Base-by-base conservation (phyloP, 1,140 invertebrate genomes). In the Dreissena polymorpha region DNA sequence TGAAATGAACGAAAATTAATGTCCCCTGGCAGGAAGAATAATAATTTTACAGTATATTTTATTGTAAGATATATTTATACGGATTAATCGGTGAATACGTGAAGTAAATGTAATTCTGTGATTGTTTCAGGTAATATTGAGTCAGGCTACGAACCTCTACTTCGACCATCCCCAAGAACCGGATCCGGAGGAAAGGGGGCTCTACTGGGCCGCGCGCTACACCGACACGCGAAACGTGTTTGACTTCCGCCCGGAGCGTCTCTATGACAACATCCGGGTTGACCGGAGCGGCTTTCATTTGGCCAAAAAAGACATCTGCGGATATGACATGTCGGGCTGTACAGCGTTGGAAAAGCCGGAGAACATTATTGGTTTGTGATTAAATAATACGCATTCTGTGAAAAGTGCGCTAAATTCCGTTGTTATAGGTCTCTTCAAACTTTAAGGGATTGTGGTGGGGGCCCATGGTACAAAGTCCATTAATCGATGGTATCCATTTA, bases 161-260 rank as follows among this genome's bases (percentile, higher is more conserved):
- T 84, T 88, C 27, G 88, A 89, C 71, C 88, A 89, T 18, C 86
- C 88, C 12, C 82, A 88, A 29, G 88, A 89, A 55, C 86, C 87
- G 14, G 85, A 89, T 76, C 88, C 87, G 0, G 83, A 88, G 29
- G 88, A 89, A 25, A 76, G 87, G 18, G 87, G 87, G 27, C 64
- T 84, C 14, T 86, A 87, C 68, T 88, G 87, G 87, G 87, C 87
- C 0, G 70, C 87, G 10, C 53, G 87, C 25, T 77, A 78, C 49
- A 87, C 78, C 53, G 81, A 87, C 60, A 88, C 86, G 0, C 21
- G 21, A 3, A 85, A 85, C 51, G 76, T 77, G 18, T 84, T 87
- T n/a, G 63, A 75, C 25, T 87, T 88, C 55, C 75, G 81, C 21
- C 86, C 87, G 5, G 84, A 80, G n/a, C 21, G 25, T 0, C 21